Evolutionary conservation across 2,888 invertebrate genomes (phyloP).

Genomic region (Ramazzottius varieornatus): DNA sequence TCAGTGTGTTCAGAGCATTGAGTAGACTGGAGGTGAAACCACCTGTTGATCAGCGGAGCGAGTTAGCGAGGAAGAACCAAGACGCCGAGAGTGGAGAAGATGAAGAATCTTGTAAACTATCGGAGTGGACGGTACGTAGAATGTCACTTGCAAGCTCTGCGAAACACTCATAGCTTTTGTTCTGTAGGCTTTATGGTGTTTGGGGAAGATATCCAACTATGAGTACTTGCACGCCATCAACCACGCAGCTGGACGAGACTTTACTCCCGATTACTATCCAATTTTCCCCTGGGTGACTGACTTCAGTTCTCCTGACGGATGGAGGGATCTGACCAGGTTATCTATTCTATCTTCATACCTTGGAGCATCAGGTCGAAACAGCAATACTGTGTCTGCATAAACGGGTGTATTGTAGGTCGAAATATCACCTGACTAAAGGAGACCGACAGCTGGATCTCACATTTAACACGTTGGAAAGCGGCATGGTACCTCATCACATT

Average conservation of each 20-base stretch:
- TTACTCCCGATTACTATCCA: slow-evolving; percentile 63
- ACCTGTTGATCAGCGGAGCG: background rate
- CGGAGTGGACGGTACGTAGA: background rate
- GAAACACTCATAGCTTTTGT: background rate
- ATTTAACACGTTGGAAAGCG: slow-evolving; percentile 30
- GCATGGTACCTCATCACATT: slow-evolving; percentile 52
- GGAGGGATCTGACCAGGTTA: slow-evolving; percentile 72
- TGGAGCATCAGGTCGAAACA: no score
- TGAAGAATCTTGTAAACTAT: background rate
- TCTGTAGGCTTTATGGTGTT: slow-evolving; percentile 36
- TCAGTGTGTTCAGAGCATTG: background rate
- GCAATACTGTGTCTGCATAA: no score
- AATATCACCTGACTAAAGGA: slow-evolving; percentile 82
- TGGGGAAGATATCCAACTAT: slow-evolving; percentile 60
- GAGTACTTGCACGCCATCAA: slow-evolving; percentile 75
- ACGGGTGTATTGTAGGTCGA: no score
- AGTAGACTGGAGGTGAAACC: background rate
- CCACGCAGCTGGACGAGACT: slow-evolving; percentile 47
- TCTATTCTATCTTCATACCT: no score
- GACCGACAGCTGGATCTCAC: slow-evolving; percentile 79
- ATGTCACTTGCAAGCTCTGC: no score
- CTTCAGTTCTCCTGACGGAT: slow-evolving; percentile 49
- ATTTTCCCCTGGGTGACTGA: slow-evolving; percentile 94
- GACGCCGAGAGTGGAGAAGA: background rate
- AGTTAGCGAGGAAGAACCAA: background rate